A percentile compares a stretch with the other conserved stretches of the same genome.
These are phyloP conservation scores for Terebella lapidaria DNA, from an alignment of 2,888 invertebrate species.

Conservation along the genomic window DNA sequence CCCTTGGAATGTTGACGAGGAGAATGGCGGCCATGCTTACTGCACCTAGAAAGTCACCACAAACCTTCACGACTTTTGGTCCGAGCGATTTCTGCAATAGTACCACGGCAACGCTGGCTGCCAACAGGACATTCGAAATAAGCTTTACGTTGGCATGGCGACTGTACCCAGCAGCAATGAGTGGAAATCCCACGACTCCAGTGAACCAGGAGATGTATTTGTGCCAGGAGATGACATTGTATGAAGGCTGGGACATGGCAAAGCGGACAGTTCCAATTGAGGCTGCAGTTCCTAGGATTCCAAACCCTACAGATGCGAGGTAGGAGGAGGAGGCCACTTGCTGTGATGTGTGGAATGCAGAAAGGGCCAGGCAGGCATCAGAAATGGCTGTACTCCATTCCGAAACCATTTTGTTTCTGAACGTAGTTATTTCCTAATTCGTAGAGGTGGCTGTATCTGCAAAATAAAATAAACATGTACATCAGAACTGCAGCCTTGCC, in stretches of 20 bases:
- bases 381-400: neutral
- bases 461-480: no score
- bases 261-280: neutral
- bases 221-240: neutral
- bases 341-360: neutral
- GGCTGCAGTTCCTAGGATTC: neutral
- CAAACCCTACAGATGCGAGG: neutral
- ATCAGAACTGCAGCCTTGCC: no score
- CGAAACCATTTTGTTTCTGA: neutral
- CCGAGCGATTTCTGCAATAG: neutral
- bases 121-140: neutral
- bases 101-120: neutral
- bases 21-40: neutral
- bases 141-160: neutral
- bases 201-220: neutral
- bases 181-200: neutral
- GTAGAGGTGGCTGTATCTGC: no score
- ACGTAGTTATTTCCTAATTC: no score
- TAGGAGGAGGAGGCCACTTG: neutral
- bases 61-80: neutral
- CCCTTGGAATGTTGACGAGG: neutral
- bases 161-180: neutral
- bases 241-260: neutral
- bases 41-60: neutral
- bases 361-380: neutral